Evolutionary conservation across 2,888 invertebrate genomes (phyloP).

Genomic region (Caenorhabditis afra): DNA sequence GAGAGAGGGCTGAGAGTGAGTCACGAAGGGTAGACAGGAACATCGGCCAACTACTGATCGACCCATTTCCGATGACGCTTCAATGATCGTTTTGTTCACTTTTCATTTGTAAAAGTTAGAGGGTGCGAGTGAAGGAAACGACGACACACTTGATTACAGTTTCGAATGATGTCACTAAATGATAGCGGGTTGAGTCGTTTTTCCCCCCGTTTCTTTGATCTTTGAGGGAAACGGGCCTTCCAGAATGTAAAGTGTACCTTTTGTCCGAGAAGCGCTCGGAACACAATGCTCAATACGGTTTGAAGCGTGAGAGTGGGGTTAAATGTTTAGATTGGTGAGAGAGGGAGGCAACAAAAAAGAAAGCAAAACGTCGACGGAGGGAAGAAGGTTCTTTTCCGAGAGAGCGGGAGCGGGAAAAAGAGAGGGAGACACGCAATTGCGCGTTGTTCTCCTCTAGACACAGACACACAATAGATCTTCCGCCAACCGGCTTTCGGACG

Average conservation of each 20-base stretch:
- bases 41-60: slow-evolving; percentile 44
- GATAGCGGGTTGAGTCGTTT: slow-evolving; percentile 18
- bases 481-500: slow-evolving; percentile 34
- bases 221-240: no score
- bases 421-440: slow-evolving; percentile 2
- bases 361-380: slow-evolving; percentile 45
- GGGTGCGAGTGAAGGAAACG: no score
- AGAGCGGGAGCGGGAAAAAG: slow-evolving; percentile 24
- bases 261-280: slow-evolving; percentile 13
- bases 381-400: slow-evolving; percentile 44
- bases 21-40: slow-evolving; percentile 48
- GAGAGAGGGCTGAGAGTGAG: slow-evolving; percentile 22
- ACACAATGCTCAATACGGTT: slow-evolving; percentile 42
- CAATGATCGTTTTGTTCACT: slow-evolving; percentile 33
- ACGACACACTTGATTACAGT: neutral
- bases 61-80: slow-evolving; percentile 50
- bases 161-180: slow-evolving; percentile 33
- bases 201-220: slow-evolving; percentile 3
- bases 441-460: slow-evolving; percentile 20
- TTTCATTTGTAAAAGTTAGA: neutral
- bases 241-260: slow-evolving; percentile 15
- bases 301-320: slow-evolving; percentile 45
- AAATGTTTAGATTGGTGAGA: slow-evolving; percentile 57
- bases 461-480: slow-evolving; percentile 54
- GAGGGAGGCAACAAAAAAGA: slow-evolving; percentile 33